These are phyloP conservation scores for Ormyrus labotus DNA, from an alignment of 2,888 invertebrate species.

Conservation along the genomic window DNA sequence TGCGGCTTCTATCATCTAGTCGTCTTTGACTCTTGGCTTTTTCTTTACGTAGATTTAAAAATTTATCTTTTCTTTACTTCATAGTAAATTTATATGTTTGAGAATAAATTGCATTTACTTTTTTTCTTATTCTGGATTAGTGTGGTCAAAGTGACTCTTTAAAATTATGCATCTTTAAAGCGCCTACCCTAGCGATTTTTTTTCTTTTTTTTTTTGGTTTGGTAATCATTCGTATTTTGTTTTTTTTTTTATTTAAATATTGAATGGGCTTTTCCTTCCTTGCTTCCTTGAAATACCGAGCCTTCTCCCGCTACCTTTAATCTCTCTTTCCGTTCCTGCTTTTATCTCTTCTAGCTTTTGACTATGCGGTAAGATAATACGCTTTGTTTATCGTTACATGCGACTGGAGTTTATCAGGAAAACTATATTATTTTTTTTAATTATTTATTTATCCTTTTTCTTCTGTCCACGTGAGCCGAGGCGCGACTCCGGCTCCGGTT, in stretches of 20 bases:
- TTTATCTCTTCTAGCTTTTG: slow-evolving; percentile 48
- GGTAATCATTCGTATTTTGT: slow-evolving; percentile 31
- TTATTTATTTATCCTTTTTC: slow-evolving; percentile 41
- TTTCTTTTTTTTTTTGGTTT: slow-evolving; percentile 57
- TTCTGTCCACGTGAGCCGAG: slow-evolving; percentile 46
- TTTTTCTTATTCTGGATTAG: slow-evolving; percentile 40
- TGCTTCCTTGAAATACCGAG: slow-evolving; percentile 28
- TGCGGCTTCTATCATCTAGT: slow-evolving; percentile 75
- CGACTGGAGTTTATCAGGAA: slow-evolving; percentile 52
- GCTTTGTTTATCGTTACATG: slow-evolving; percentile 53
- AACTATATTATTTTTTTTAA: slow-evolving; percentile 55
- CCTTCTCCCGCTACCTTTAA: slow-evolving; percentile 4
- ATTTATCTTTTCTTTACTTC: slow-evolving; percentile 65
- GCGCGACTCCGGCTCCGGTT: slow-evolving; percentile 40
- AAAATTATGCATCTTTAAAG: slow-evolving; percentile 70
- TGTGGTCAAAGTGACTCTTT: slow-evolving; percentile 67
- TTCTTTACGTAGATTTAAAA: slow-evolving; percentile 71
- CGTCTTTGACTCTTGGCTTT: slow-evolving; percentile 73
- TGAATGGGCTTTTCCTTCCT: slow-evolving; percentile 25
- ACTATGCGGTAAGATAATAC: slow-evolving; percentile 51
- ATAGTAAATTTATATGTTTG: slow-evolving; percentile 68
- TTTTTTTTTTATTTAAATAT: slow-evolving; percentile 33
- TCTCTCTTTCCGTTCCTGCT: slow-evolving; percentile 19
- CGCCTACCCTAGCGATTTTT: slow-evolving; percentile 73
- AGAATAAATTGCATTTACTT: slow-evolving; percentile 68